phyloP scores from a whole-genome alignment of 37 sponge, comb jelly and placozoan species.

The Hexactinellida sp. region DNA sequence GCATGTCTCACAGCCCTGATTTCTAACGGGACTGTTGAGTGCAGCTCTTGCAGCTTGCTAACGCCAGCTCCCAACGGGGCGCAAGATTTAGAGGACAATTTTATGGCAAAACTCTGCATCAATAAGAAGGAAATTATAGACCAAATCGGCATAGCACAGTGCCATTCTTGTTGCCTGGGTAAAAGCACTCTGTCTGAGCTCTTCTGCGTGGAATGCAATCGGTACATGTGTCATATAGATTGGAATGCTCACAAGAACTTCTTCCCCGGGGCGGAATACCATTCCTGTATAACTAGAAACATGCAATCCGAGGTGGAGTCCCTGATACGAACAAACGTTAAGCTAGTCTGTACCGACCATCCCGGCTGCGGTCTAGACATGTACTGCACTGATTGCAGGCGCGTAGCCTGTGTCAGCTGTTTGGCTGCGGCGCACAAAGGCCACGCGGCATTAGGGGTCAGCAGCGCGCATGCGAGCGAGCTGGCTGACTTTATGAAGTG shows the following conservation, averaged over 20 bases:
- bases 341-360: not conserved
- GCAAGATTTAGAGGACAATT: not conserved
- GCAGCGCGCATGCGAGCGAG: not conserved
- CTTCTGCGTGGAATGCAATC: not conserved
- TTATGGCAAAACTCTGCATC: not conserved
- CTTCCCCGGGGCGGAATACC: not conserved
- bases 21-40: not conserved
- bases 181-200: not conserved
- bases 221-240: not conserved
- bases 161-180: not conserved
- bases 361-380: not conserved
- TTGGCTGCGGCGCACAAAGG: not conserved
- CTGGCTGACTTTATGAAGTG: not conserved
- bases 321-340: not conserved
- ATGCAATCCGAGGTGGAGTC: not conserved
- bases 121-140: not conserved
- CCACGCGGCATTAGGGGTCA: not conserved
- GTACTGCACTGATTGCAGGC: not conserved
- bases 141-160: not conserved
- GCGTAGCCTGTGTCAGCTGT: not conserved
- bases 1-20: not conserved
- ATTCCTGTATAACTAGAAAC: not conserved
- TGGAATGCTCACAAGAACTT: conserved; percentile 7
- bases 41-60: not conserved
- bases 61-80: not conserved